These are phyloP conservation scores for Onthophagus sagittarius DNA, from an alignment of 2,888 invertebrate species.

Conservation along the genomic window DNA sequence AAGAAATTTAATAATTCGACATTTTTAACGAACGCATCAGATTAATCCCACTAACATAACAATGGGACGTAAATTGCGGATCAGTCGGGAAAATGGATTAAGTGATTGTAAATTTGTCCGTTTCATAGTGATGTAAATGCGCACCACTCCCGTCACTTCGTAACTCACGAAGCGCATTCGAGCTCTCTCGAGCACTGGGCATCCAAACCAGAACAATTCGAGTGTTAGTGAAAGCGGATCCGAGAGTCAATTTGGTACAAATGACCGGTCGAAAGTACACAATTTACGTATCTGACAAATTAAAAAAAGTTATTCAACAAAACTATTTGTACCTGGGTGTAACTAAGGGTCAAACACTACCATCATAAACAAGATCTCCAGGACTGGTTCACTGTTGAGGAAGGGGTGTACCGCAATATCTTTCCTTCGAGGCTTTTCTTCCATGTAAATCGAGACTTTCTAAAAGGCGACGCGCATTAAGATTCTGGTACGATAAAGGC, in stretches of 20 bases:
- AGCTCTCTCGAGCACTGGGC: background rate
- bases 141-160: conserved; percentile 7
- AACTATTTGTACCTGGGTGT: background rate
- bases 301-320: too few species aligned
- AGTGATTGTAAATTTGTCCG: conserved; percentile 13
- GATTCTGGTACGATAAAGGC: background rate
- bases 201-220: background rate
- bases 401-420: background rate
- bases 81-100: conserved; percentile 9
- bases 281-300: background rate
- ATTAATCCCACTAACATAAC: conserved; percentile 10
- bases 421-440: background rate
- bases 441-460: background rate
- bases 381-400: background rate
- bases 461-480: background rate
- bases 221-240: background rate
- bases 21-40: conserved; percentile 2
- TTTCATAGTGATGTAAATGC: conserved; percentile 11
- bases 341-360: background rate
- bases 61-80: conserved; percentile 11
- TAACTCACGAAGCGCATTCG: conserved; percentile 2
- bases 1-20: background rate
- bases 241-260: background rate
- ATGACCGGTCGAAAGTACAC: background rate
- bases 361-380: background rate